Base-by-base conservation (phyloP, 1,140 invertebrate genomes). In the Diprion similis region DNA sequence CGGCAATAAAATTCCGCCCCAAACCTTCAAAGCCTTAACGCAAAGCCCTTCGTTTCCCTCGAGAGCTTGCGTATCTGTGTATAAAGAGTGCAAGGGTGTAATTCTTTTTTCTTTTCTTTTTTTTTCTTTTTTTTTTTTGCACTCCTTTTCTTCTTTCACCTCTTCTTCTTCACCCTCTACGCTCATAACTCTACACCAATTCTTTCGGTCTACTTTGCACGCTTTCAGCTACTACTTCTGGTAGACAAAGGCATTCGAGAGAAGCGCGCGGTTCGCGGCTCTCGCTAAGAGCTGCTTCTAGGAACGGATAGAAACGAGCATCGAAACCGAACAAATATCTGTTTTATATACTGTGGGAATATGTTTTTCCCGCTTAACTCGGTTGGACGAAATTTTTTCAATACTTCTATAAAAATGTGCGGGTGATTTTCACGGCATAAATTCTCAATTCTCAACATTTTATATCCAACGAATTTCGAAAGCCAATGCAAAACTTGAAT, bases 161-260 rank as follows among this genome's bases (percentile, higher is more conserved):
- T 9, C 51, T 17, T 59, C n/a, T 17, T 59, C 51, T 17, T 59
- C 51, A 15, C 11, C 51, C 51, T 17, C 51, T 17, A 59, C 11
- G 51, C 51, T 13, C 51, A 59, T 59, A 59, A 59, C 51, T 59
- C 51, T 59, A 17, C 51, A 59, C 51, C 8, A 59, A 59, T 59
- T 59, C 11, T 59, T 59, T 59, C 51, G n/a, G 51, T 59, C 51
- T 59, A 59, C 51, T 59, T 59, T 59, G 11, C 51, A 59, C 8
- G 51, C 51, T 59, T 59, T 59, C 51, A 59, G 51, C 51, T 59
- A 59, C 24, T 37, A 8, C 51, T 6, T 17, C 8, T 10, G 51
- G 51, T 59, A 59, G 51, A 59, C 51, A 59, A 59, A 59, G 51
- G 51, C 11, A 59, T 59, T 59, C 51, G 51, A 59, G 51, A 59